Conservation (phyloP, 2,888 invertebrate genomes). For the Rugalucina vietnamica region DNA sequence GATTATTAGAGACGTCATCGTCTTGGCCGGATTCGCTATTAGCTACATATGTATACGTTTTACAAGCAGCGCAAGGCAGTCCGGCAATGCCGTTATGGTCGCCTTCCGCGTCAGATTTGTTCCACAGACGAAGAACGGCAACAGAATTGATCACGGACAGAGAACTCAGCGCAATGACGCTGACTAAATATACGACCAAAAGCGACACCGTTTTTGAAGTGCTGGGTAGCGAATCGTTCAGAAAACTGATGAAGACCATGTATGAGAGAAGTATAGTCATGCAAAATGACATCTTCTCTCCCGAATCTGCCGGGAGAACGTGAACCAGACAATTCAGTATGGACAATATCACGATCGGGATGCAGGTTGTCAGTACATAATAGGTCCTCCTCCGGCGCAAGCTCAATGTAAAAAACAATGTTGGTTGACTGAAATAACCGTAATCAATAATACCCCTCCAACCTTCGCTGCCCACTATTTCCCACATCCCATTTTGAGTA, state of each 20-base stretch:
- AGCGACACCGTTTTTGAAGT: background rate
- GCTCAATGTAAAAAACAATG: background rate
- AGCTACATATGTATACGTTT: too few species aligned
- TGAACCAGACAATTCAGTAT: background rate
- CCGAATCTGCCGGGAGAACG: background rate
- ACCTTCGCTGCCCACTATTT: background rate
- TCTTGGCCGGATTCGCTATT: too few species aligned
- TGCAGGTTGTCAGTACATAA: background rate
- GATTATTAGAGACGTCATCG: too few species aligned
- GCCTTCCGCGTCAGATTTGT: background rate
- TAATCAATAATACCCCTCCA: background rate
- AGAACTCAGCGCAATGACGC: background rate
- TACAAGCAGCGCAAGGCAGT: too few species aligned
- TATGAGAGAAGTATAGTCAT: background rate
- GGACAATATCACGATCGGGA: background rate
- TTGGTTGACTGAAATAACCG: background rate
- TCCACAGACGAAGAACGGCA: background rate
- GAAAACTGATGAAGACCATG: background rate
- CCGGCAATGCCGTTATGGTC: too few species aligned
- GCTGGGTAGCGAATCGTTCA: background rate
- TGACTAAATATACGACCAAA: background rate
- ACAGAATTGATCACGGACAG: background rate
- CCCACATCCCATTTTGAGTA: background rate
- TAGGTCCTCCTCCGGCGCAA: background rate
- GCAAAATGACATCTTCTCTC: background rate